phyloP scores from a whole-genome alignment of 1,140 invertebrate species.

The Psix sp. region DNA sequence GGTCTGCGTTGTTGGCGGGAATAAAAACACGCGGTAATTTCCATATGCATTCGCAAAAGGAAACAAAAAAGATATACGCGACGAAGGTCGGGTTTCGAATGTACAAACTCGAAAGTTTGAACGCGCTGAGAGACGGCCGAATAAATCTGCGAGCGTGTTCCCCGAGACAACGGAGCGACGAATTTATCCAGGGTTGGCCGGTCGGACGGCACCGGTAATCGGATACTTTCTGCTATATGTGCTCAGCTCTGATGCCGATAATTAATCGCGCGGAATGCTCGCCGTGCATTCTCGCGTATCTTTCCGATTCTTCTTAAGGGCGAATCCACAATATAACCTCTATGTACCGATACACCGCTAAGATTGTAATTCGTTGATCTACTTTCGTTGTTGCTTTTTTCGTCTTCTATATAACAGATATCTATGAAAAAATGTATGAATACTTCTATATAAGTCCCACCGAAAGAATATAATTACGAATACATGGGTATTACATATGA shows the following conservation, averaged over 20 bases:
- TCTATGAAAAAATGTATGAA: too few relatives aligned
- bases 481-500: too few relatives aligned
- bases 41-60: constrained; percentile 45
- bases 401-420: too few relatives aligned
- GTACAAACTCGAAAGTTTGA: constrained; percentile 38
- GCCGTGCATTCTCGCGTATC: constrained; percentile 53
- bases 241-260: constrained; percentile 62
- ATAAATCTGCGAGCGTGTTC: constrained; percentile 63
- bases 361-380: constrained; percentile 43
- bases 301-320: constrained; percentile 56
- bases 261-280: constrained; percentile 68
- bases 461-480: too few relatives aligned
- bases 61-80: constrained; percentile 42
- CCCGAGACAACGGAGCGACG: constrained; percentile 62
- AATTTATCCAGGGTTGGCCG: constrained; percentile 65
- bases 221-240: constrained; percentile 66
- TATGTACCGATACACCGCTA: constrained; percentile 39
- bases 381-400: constrained; percentile 24
- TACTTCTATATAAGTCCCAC: too few relatives aligned
- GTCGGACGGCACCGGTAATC: constrained; percentile 60
- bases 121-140: constrained; percentile 44
- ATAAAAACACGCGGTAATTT: constrained; percentile 29
- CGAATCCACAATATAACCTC: constrained; percentile 51
- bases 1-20: constrained; percentile 17
- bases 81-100: constrained; percentile 57